Evolutionary conservation across 2,888 invertebrate genomes (phyloP).

Genomic region (Rhimphoctona megacephalus): DNA sequence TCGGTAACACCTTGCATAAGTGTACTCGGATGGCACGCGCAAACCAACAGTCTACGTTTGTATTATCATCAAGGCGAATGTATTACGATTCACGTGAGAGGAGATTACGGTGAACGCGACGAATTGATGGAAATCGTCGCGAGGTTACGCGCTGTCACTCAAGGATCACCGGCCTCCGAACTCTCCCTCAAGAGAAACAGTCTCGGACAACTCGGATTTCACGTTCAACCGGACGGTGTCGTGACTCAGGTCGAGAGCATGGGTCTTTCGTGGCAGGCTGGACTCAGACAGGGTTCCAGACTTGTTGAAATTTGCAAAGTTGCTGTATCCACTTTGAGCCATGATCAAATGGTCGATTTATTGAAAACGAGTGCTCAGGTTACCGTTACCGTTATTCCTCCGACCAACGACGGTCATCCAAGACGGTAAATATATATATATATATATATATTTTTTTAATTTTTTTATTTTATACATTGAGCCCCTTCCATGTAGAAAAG

Average conservation of each 20-base stretch:
- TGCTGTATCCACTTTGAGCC: slow-evolving; percentile 94
- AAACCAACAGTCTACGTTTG: slow-evolving; percentile 89
- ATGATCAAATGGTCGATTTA: slow-evolving; percentile 97
- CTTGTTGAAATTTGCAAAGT: slow-evolving; percentile 96
- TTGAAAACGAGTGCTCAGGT: slow-evolving; percentile 95
- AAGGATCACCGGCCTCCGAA: slow-evolving; percentile 92
- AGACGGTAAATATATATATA: no score
- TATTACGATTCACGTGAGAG: slow-evolving; percentile 91
- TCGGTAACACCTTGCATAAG: slow-evolving; percentile 94
- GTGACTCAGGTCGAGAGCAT: slow-evolving; percentile 96
- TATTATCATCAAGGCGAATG: slow-evolving; percentile 98
- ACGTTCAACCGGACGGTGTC: slow-evolving; percentile 96
- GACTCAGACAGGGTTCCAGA: slow-evolving; percentile 95
- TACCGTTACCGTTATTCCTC: slow-evolving; percentile 93
- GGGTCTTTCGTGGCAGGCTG: slow-evolving; percentile 91
- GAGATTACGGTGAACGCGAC: slow-evolving; percentile 89
- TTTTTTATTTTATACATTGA: background rate
- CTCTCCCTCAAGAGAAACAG: slow-evolving; percentile 92
- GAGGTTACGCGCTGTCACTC: slow-evolving; percentile 92
- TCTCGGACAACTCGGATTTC: slow-evolving; percentile 94
- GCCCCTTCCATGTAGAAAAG: background rate
- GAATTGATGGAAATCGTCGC: slow-evolving; percentile 92
- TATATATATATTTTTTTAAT: no score
- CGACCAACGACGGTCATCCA: slow-evolving; percentile 89
- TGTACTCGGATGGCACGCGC: slow-evolving; percentile 90